These are phyloP conservation scores for Corythoichthys haematopterus DNA, from an alignment of 2,113 vertebrate species.

Conservation along the genomic window DNA sequence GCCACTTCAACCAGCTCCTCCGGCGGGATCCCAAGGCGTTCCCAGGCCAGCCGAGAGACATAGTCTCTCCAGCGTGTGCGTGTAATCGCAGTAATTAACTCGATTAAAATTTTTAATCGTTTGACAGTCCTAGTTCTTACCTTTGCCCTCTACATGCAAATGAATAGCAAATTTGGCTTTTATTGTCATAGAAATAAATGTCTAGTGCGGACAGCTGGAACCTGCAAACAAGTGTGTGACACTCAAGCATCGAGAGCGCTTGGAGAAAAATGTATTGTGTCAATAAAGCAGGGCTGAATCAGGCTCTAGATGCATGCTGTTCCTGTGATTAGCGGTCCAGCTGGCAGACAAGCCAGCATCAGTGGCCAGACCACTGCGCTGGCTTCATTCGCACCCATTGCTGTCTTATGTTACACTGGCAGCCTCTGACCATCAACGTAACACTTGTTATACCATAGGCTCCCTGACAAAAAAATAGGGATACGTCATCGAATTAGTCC, in stretches of 20 bases:
- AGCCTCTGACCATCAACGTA: no score
- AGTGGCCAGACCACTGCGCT: slow-evolving; percentile 50
- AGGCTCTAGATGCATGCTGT: slow-evolving; percentile 61
- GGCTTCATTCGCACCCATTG: not conserved
- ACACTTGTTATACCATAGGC: no score
- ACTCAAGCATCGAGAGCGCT: slow-evolving; percentile 39
- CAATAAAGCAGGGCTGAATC: slow-evolving; percentile 57
- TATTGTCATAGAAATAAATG: slow-evolving; percentile 22
- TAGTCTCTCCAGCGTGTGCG: no score
- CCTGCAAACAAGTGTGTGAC: slow-evolving; percentile 42
- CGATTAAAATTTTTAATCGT: no score
- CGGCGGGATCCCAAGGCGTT: no score
- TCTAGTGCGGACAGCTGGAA: slow-evolving; percentile 46
- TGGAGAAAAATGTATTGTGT: slow-evolving; percentile 55
- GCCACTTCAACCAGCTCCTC: no score
- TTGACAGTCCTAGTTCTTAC: no score
- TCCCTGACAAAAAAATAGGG: no score
- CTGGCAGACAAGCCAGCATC: slow-evolving; percentile 60
- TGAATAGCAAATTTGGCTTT: slow-evolving; percentile 10
- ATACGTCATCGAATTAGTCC: no score
- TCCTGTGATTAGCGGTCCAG: slow-evolving; percentile 73
- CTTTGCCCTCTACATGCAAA: slow-evolving; percentile 9
- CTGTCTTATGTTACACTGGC: no score
- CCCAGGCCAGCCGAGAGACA: no score
- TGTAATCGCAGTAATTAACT: no score